Evolutionary conservation across 2,888 invertebrate species (phyloP), one percentile per base, ranked within the genome.

Genomic region (Noctua pronuba): DNA sequence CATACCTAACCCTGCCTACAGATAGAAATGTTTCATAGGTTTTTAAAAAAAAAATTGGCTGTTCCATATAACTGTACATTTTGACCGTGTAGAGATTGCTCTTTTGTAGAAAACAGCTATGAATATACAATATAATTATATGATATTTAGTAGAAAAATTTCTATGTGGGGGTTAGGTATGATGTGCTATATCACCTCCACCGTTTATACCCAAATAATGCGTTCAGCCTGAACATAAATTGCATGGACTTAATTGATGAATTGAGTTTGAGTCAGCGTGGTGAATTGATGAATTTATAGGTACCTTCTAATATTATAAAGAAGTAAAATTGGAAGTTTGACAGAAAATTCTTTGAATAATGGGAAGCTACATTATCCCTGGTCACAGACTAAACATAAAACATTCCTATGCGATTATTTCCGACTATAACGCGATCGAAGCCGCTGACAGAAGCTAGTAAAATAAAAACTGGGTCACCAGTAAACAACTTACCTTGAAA

Each of bases 401-500:
- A 60, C 0, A 21, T 60, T 21, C 21, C 31, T 62, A 5, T 21
- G 21, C 31, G 4, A 62, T 35, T 21, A 62, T 62, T 31, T 31
- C 16, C 1, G 31, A 60, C 31, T 60, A 3, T 60, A 31, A 3
- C 18, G 18, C 31, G 8, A 31, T 21, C 10, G 11, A 21, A 31
- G 31, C 2, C 31, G 8, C 31, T 28, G 60, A 21, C 21, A 62
- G 18, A 18, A 62, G 21, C 21, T 62, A 35, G 8, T 13, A 0
- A 41, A 66, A 41, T 44, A 41, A 55, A 60, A 69, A 49, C 18
- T 83, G 28, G 77, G 77, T 81, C 73, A 84, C 16, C n/a, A n/a
- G 18, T 16, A 11, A 71, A 66, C n/a, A 60, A 68, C 85, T 84
- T 89, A 96, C 96, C 95, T 96, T 93, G 77, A 93, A 93, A n/a